A percentile compares a stretch with the other conserved stretches of the same genome.
These are phyloP conservation scores for Premnoplex brunnescens DNA, from an alignment of 2,797 vertebrate species.

Conservation along the genomic window DNA sequence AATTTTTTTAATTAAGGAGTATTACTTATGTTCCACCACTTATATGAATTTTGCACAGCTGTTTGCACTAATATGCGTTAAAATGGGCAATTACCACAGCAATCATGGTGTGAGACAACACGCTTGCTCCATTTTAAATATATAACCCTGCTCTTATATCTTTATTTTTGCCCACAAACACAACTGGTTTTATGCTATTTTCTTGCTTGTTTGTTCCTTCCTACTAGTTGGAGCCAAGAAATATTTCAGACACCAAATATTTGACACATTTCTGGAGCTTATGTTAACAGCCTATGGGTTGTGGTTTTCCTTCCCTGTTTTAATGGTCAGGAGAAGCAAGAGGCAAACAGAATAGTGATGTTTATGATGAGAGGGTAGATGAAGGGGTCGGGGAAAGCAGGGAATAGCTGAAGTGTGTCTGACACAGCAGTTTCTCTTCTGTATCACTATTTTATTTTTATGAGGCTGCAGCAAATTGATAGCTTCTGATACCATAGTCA, in stretches of 20 bases:
- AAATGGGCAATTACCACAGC: slow-evolving; percentile 63
- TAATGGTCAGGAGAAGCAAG: slow-evolving; percentile 42
- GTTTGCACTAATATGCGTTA: slow-evolving; percentile 65
- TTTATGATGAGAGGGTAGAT: slow-evolving; percentile 57
- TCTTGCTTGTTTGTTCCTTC: slow-evolving; percentile 31
- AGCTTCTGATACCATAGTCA: slow-evolving; percentile 65
- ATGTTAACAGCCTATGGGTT: slow-evolving; percentile 58
- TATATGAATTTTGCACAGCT: slow-evolving; percentile 62
- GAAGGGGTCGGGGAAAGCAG: slow-evolving; percentile 41
- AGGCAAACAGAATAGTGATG: slow-evolving; percentile 41
- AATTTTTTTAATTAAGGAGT: slow-evolving; percentile 50
- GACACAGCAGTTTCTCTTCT: slow-evolving; percentile 65
- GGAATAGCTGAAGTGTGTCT: slow-evolving; percentile 53
- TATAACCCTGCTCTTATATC: slow-evolving; percentile 42
- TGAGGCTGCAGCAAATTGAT: slow-evolving; percentile 71
- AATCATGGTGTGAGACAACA: slow-evolving; percentile 31
- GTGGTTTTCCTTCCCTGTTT: slow-evolving; percentile 66
- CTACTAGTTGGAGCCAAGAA: slow-evolving; percentile 59
- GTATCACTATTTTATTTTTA: slow-evolving; percentile 76
- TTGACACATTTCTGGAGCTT: slow-evolving; percentile 65
- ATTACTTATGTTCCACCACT: slow-evolving; percentile 46
- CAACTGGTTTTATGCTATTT: slow-evolving; percentile 42
- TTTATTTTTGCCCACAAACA: slow-evolving; percentile 40
- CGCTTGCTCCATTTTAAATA: slow-evolving; percentile 56
- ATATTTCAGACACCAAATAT: slow-evolving; percentile 44